Conservation (phyloP, 2,888 invertebrate species). For the Trachelus iudaicus region DNA sequence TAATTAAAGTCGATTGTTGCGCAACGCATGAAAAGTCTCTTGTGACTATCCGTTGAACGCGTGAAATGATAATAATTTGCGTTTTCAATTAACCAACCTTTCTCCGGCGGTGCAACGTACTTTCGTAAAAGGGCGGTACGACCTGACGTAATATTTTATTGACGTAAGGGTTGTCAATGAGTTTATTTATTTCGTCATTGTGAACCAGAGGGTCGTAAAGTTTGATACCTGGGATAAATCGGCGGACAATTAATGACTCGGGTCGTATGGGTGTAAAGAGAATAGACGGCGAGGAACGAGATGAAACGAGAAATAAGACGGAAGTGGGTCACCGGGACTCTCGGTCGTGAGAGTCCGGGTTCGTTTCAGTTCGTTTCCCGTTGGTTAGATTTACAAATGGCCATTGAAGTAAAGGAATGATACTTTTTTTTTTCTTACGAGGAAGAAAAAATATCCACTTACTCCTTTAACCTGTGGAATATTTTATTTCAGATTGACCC, state of each 20-base stretch:
- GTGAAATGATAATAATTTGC: neutral
- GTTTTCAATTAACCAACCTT: neutral
- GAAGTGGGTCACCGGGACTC: constrained; percentile 54
- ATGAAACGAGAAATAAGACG: constrained; percentile 35
- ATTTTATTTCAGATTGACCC: neutral
- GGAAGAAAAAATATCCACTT: neutral
- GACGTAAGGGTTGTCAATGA: neutral
- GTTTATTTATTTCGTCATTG: neutral
- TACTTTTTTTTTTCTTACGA: neutral
- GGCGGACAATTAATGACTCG: neutral
- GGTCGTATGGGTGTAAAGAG: constrained; percentile 27
- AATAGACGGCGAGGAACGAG: constrained; percentile 39
- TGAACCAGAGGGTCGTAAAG: neutral
- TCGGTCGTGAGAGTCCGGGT: constrained; percentile 54
- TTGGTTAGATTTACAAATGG: neutral
- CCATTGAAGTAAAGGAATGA: neutral
- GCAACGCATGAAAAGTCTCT: neutral
- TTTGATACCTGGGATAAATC: neutral
- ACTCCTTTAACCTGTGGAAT: neutral
- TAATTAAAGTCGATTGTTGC: neutral
- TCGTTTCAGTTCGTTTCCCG: constrained; percentile 28
- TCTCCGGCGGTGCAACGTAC: neutral
- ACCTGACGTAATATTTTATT: neutral
- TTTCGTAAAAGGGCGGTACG: neutral
- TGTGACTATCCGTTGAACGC: neutral